Conservation (phyloP, 2,113 vertebrate genomes). For the Eudyptes chrysolophus region DNA sequence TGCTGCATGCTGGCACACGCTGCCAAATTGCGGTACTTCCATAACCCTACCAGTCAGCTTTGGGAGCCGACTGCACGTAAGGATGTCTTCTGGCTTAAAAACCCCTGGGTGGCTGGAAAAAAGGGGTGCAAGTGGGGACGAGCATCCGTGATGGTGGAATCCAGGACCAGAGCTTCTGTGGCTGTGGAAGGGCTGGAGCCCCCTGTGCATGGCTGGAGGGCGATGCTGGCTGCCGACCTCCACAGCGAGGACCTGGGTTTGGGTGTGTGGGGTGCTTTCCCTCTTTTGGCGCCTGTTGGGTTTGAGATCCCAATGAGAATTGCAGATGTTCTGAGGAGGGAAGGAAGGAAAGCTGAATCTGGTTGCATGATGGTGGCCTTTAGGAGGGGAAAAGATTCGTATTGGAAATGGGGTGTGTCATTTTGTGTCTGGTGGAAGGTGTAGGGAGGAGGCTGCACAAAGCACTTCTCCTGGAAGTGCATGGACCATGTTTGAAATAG, state of each 20-base stretch:
- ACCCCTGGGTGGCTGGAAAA: not conserved
- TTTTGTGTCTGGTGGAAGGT: not conserved
- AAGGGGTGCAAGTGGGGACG: not conserved
- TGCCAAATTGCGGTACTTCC: not conserved
- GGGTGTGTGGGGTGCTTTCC: not conserved
- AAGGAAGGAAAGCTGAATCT: not conserved
- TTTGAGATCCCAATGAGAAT: not conserved
- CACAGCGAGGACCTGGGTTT: not conserved
- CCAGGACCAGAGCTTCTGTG: not conserved
- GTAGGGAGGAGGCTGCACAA: not conserved
- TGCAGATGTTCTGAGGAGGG: not conserved
- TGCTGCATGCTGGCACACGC: not conserved
- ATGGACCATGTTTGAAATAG: not conserved
- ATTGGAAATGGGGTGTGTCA: not conserved
- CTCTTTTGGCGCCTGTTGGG: not conserved
- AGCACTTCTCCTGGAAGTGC: not conserved
- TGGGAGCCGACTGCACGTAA: rapidly evolving
- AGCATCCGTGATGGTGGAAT: not conserved
- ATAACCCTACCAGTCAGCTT: not conserved
- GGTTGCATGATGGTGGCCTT: not conserved
- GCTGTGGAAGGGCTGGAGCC: not conserved
- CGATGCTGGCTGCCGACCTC: not conserved
- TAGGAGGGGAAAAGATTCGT: not conserved
- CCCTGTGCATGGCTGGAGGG: not conserved
- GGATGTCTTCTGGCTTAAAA: not conserved